These are phyloP conservation scores for Lampris megalopsis DNA, from an alignment of 2,113 vertebrate species.

Conservation along the genomic window DNA sequence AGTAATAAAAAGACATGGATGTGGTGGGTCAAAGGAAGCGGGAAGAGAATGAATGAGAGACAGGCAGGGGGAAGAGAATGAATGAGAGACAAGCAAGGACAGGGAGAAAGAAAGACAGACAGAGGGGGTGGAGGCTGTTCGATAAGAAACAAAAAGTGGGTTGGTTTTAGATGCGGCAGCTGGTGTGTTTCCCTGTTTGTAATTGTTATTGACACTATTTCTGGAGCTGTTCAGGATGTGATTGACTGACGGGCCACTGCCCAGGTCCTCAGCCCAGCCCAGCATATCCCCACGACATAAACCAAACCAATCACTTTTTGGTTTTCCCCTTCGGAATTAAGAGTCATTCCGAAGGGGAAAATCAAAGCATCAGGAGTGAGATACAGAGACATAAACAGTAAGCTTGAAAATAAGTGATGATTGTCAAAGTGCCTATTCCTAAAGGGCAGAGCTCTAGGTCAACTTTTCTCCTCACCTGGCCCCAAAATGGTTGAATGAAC, in stretches of 20 bases:
- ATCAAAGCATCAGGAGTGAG: background rate
- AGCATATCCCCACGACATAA: constrained; percentile 37
- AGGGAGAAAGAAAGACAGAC: constrained; percentile 79
- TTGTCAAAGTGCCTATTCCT: no score
- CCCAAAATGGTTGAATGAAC: no score
- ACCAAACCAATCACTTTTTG: constrained; percentile 22
- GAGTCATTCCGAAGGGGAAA: background rate
- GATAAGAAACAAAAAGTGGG: constrained; percentile 53
- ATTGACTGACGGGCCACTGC: constrained; percentile 68
- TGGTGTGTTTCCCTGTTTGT: constrained; percentile 72
- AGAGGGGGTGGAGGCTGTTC: constrained; percentile 59
- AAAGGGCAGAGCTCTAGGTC: no score
- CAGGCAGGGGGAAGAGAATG: background rate
- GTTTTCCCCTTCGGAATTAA: background rate
- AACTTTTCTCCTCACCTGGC: no score
- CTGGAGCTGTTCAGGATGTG: constrained; percentile 78
- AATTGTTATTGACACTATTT: constrained; percentile 79
- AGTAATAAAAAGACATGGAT: no score
- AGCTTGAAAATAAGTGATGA: no score
- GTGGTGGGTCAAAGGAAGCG: no score
- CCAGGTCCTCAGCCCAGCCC: constrained; percentile 50
- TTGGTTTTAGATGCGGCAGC: constrained; percentile 72
- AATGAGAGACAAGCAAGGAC: background rate
- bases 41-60: constrained; percentile 4
- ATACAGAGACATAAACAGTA: background rate